A percentile compares a stretch with the other conserved stretches of the same genome.
These are phyloP conservation scores for Temnothorax longispinosus DNA, from an alignment of 1,140 invertebrate genomes.

Conservation along the genomic window DNA sequence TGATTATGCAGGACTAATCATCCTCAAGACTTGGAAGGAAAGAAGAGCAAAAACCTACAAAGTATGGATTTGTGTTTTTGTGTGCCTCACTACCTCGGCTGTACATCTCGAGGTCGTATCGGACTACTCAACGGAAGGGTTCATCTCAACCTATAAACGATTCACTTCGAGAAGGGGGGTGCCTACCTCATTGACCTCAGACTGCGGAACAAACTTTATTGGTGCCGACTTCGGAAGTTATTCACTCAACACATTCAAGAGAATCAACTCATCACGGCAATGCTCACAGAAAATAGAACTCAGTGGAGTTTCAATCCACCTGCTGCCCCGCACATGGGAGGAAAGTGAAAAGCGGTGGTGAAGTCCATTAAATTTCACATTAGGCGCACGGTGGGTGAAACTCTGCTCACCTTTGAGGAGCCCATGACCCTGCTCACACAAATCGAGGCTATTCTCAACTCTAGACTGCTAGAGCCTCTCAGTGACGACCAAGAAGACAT, in stretches of 20 bases:
- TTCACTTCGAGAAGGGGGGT: background rate
- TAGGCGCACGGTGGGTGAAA: constrained; percentile 41
- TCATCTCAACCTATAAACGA: background rate
- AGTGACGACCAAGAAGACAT: constrained; percentile 43
- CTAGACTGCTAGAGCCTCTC: background rate
- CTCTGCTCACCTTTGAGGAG: constrained; percentile 55
- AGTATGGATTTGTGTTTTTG: background rate
- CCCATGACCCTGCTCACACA: constrained; percentile 27
- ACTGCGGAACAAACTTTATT: background rate
- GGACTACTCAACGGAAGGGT: background rate
- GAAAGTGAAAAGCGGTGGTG: constrained; percentile 66
- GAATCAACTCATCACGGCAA: background rate
- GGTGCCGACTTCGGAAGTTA: background rate
- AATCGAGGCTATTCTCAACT: constrained; percentile 50
- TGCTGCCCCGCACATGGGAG: constrained; percentile 26
- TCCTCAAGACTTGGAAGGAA: background rate
- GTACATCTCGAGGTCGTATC: background rate
- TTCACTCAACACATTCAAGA: no score
- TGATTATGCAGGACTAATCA: background rate
- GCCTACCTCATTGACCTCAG: background rate
- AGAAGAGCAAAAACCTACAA: background rate
- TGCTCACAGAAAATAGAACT: background rate
- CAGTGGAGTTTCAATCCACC: background rate
- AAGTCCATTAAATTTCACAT: constrained; percentile 19
- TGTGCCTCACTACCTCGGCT: background rate